A percentile compares a stretch with the other conserved stretches of the same genome.
Evolutionary conservation across 2,797 vertebrate species (phyloP).

Genomic region (Sebastes melanostomus): DNA sequence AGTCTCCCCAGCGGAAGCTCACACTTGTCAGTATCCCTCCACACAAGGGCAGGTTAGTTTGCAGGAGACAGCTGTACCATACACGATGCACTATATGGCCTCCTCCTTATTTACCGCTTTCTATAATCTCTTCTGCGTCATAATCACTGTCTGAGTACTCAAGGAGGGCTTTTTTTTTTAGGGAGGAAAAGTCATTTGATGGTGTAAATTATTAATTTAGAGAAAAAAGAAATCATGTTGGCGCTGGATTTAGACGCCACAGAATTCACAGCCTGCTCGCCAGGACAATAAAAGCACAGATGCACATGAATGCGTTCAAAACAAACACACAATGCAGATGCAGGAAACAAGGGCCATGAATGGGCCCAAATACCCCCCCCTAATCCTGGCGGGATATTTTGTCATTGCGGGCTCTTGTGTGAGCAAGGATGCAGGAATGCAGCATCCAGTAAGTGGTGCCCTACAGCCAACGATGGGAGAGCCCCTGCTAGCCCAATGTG

Average conservation of each 20-base stretch:
- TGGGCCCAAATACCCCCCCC: constrained; percentile 14
- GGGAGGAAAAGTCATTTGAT: neutral
- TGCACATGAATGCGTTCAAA: constrained; percentile 26
- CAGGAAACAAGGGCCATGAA: constrained; percentile 18
- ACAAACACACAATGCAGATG: constrained; percentile 39
- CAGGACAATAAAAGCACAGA: constrained; percentile 37
- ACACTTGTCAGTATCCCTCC: neutral
- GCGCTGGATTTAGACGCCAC: constrained; percentile 20
- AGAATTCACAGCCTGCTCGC: neutral
- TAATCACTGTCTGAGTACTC: constrained; percentile 17
- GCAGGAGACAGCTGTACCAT: neutral
- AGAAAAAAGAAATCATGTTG: constrained; percentile 18
- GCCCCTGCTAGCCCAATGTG: constrained; percentile 52
- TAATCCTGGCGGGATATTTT: constrained; percentile 30
- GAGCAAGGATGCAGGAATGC: constrained; percentile 53
- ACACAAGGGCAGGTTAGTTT: constrained; percentile 8
- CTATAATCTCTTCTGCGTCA: constrained; percentile 7
- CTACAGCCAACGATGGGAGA: constrained; percentile 36
- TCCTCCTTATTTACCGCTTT: constrained; percentile 18
- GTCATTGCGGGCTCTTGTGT: constrained; percentile 39
- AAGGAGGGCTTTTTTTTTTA: neutral
- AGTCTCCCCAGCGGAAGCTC: constrained; percentile 4
- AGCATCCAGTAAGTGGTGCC: constrained; percentile 59
- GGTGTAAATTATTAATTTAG: constrained; percentile 47
- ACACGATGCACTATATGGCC: neutral